phyloP scores from a whole-genome alignment of 2,888 invertebrate species.

The Drosophila longiperda region DNA sequence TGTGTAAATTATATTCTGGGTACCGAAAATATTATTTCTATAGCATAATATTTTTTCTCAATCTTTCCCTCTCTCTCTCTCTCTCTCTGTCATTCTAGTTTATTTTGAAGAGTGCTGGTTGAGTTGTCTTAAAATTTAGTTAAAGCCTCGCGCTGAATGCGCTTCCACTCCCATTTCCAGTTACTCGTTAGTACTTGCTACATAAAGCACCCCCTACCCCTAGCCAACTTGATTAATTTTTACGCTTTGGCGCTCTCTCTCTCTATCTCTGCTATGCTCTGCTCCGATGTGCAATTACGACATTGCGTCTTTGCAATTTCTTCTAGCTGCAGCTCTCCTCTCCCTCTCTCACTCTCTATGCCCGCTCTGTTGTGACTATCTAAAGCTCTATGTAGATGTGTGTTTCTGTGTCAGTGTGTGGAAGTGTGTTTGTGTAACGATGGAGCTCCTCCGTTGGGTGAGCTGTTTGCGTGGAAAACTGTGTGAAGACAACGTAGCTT shows the following conservation, averaged over 20 bases:
- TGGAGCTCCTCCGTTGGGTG: conserved; percentile 65
- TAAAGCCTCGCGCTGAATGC: not conserved
- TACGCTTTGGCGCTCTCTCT: conserved; percentile 1
- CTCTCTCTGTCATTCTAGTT: not conserved
- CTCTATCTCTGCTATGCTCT: conserved; percentile 8
- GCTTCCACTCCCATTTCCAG: not conserved
- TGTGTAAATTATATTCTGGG: not conserved
- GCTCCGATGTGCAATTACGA: conserved; percentile 56
- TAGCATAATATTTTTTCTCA: not conserved
- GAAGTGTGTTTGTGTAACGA: conserved; percentile 40
- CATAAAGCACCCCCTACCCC: not conserved
- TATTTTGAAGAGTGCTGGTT: not conserved
- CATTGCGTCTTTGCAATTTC: conserved; percentile 69
- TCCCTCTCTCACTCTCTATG: conserved; percentile 29
- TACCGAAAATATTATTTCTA: not conserved
- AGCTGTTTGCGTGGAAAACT: conserved; percentile 70
- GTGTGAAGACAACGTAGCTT: conserved; percentile 34
- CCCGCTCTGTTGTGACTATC: conserved; percentile 37
- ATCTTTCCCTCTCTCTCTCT: not conserved
- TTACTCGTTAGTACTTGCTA: conserved; percentile 26
- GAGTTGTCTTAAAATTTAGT: not conserved
- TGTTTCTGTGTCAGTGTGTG: conserved; percentile 11
- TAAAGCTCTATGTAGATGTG: conserved; percentile 21
- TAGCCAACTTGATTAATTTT: not conserved
- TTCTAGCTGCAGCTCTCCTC: conserved; percentile 64